phyloP scores from a whole-genome alignment of 1,140 invertebrate genomes.

The Mesaphorura yosii region DNA sequence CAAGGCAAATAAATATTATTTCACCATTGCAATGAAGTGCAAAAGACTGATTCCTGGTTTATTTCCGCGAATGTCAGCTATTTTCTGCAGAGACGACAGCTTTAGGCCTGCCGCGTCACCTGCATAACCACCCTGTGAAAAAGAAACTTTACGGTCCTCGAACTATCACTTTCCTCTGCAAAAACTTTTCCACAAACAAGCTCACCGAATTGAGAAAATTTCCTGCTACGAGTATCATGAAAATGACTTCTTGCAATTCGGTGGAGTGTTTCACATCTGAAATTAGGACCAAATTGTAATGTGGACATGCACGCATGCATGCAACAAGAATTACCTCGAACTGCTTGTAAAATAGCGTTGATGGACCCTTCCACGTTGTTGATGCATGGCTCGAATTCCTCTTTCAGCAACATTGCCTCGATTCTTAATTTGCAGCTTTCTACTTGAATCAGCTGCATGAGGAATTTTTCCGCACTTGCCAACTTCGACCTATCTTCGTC shows the following conservation, averaged over 20 bases:
- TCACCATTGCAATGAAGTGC: constrained; percentile 81
- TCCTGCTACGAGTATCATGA: constrained; percentile 81
- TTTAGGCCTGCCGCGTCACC: constrained; percentile 95
- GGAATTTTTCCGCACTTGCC: constrained; percentile 84
- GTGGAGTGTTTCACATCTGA: constrained; percentile 63
- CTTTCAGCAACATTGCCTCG: constrained; percentile 87
- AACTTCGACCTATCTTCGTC: constrained; percentile 67
- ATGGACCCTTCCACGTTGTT: constrained; percentile 84
- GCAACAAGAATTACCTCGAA: no score
- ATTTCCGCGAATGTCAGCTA: constrained; percentile 89
- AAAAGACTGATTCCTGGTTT: constrained; percentile 94
- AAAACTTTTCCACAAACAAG: constrained; percentile 20
- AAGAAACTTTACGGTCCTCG: background rate
- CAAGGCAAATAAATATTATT: no score
- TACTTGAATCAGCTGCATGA: constrained; percentile 75
- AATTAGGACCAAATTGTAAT: no score
- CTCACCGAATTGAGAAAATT: constrained; percentile 86
- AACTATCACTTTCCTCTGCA: background rate
- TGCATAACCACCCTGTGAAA: constrained; percentile 83
- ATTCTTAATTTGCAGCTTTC: constrained; percentile 86
- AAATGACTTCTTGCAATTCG: constrained; percentile 72
- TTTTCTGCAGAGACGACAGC: constrained; percentile 82
- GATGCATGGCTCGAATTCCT: constrained; percentile 87
- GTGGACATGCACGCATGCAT: no score
- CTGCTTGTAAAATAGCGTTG: constrained; percentile 78